Evolutionary conservation across 1,140 invertebrate species (phyloP).

Genomic region (Dendrolimus punctatus): DNA sequence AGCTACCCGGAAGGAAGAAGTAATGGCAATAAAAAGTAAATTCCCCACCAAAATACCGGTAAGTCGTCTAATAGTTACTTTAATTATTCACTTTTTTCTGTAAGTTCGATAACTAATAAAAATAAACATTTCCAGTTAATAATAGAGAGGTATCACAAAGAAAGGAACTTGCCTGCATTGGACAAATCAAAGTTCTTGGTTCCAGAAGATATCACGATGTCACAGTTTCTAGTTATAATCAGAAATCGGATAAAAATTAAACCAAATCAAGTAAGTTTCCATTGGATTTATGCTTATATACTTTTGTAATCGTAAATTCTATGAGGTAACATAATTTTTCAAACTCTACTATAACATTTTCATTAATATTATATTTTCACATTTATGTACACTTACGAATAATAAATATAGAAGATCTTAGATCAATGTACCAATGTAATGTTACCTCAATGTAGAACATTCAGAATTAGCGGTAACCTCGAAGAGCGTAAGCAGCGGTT

Average conservation of each 20-base stretch:
- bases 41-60: conserved; percentile 76
- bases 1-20: conserved; percentile 74
- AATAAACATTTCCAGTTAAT: conserved; percentile 74
- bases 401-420: too few species aligned
- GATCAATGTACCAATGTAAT: too few species aligned
- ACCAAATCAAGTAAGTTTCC: conserved; percentile 58
- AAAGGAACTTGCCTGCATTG: conserved; percentile 77
- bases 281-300: not conserved
- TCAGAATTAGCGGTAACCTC: too few species aligned
- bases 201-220: conserved; percentile 85
- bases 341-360: too few species aligned
- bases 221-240: conserved; percentile 85
- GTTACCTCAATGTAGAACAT: too few species aligned
- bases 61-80: conserved; percentile 36
- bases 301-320: too few species aligned
- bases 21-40: conserved; percentile 73
- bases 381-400: too few species aligned
- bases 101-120: too few species aligned
- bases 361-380: too few species aligned
- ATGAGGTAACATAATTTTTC: too few species aligned
- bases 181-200: conserved; percentile 86
- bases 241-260: conserved; percentile 72
- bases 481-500: too few species aligned
- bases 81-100: conserved; percentile 19
- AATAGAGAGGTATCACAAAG: conserved; percentile 81